Evolutionary conservation across 2,797 vertebrate species (phyloP).

Genomic region (Coilia nasus): DNA sequence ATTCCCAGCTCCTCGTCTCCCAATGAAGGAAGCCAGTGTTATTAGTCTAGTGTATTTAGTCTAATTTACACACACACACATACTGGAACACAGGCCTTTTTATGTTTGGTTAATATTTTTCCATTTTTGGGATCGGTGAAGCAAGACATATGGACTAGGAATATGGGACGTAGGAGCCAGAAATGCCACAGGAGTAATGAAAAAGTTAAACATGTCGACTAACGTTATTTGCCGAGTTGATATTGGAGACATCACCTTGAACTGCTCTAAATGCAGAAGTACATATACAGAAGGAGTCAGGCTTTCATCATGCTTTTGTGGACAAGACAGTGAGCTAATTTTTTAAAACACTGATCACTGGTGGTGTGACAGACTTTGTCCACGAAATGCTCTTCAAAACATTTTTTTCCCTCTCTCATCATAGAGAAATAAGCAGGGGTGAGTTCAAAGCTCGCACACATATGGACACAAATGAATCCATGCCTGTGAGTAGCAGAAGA

Average conservation of each 20-base stretch:
- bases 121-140: conserved; percentile 32
- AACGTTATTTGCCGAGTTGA: not conserved
- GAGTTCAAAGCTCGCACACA: conserved; percentile 65
- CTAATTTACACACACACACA: conserved; percentile 43
- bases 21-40: conserved; percentile 38
- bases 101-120: conserved; percentile 10
- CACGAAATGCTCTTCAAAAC: conserved; percentile 32
- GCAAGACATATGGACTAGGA: not conserved
- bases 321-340: conserved; percentile 34
- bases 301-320: conserved; percentile 31
- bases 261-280: conserved; percentile 24
- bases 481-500: conserved; percentile 60
- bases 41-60: conserved; percentile 55
- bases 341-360: conserved; percentile 31
- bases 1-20: not conserved
- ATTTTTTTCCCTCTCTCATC: conserved; percentile 39
- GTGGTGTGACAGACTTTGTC: conserved; percentile 41
- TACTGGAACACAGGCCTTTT: conserved; percentile 39
- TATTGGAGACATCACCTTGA: conserved; percentile 15
- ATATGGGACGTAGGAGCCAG: too few relatives aligned
- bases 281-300: not conserved
- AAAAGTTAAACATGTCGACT: not conserved
- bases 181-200: conserved; percentile 24
- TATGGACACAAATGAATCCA: conserved; percentile 65
- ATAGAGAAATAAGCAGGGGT: conserved; percentile 46